These are phyloP conservation scores for Leptoteleia sp. DNA, from an alignment of 1,140 invertebrate species.

Conservation along the genomic window DNA sequence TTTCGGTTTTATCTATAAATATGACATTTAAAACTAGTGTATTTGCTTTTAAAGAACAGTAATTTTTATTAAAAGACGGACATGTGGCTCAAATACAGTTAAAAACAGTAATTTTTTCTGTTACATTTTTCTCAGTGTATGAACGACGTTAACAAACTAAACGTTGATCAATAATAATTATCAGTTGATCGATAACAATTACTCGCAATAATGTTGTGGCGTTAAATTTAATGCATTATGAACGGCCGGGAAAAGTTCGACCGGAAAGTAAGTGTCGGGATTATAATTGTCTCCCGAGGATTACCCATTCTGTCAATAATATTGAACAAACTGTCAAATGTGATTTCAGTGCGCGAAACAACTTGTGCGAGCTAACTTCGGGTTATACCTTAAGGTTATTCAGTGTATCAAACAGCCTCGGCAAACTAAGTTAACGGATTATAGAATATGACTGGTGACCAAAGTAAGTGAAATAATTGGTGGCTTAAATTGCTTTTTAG, in stretches of 20 bases:
- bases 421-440: slow-evolving; percentile 21
- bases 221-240: too few relatives aligned
- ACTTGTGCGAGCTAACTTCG: slow-evolving; percentile 47
- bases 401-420: slow-evolving; percentile 36
- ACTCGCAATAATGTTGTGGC: too few relatives aligned
- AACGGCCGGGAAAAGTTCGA: slow-evolving; percentile 9
- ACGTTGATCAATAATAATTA: too few relatives aligned
- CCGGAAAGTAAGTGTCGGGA: slow-evolving; percentile 17
- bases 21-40: too few relatives aligned
- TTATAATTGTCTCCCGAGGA: slow-evolving; percentile 38
- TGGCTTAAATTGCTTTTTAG: background rate
- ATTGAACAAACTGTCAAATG: slow-evolving; percentile 59
- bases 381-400: slow-evolving; percentile 48
- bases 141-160: too few relatives aligned
- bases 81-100: too few relatives aligned
- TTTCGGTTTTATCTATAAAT: too few relatives aligned
- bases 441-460: slow-evolving; percentile 39
- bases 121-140: too few relatives aligned
- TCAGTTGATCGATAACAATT: too few relatives aligned
- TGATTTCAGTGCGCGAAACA: slow-evolving; percentile 48
- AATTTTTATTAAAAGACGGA: too few relatives aligned
- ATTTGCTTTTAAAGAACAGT: too few relatives aligned
- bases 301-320: slow-evolving; percentile 50
- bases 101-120: too few relatives aligned
- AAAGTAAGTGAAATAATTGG: slow-evolving; percentile 32